Base-by-base conservation (phyloP, 2,888 invertebrate genomes). In the Neoitamus cyanurus region DNA sequence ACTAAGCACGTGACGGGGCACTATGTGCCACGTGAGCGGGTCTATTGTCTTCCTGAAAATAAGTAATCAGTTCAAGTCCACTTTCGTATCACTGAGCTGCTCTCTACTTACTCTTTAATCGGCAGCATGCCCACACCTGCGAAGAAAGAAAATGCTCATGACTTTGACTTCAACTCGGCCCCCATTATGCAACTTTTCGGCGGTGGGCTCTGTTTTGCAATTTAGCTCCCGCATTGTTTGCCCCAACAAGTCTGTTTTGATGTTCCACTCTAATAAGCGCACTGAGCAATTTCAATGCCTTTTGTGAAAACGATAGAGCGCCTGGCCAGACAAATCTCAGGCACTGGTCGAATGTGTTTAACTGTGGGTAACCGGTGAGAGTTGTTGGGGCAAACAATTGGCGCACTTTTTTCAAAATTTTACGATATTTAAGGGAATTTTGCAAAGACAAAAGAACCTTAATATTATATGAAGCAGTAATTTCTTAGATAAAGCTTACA, bases 41-140 rank as follows among this genome's bases (percentile, higher is more conserved):
- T 97, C 97, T 88, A 94, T 94, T 78, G 93, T 93, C 92, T 94
- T 95, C 88, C 96, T 96, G 90, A 42, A 82, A 82, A 36, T 36
- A 70, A 73, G 20, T 91, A 87, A 88, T 86, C 28, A 70, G 11
- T 37, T 58, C 20, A 25, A 31, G n/a, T 69, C 36, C 20, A 31
- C 6, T 83, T 46, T 36, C 5, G 0, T 9, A 34, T 9, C 36
- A 13, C 73, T 5, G 9, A n/a, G 15, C 1, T 37, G 1, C 6
- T 37, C 36, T 11, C 7, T 90, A 95, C 97, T 96, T 93, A 97
- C 97, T 97, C 97, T 94, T 97, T 97, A 42, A 97, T 94, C 85
- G 98, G 98, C 89, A 98, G 93, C 96, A 98, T 97, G 87, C 97
- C 98, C 88, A 97, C 96, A 93, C 96, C 97, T 97, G 94, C 87